A percentile compares a stretch with the other conserved stretches of the same genome.
Conservation (phyloP, 2,797 vertebrate genomes). For the Fringilla coelebs region DNA sequence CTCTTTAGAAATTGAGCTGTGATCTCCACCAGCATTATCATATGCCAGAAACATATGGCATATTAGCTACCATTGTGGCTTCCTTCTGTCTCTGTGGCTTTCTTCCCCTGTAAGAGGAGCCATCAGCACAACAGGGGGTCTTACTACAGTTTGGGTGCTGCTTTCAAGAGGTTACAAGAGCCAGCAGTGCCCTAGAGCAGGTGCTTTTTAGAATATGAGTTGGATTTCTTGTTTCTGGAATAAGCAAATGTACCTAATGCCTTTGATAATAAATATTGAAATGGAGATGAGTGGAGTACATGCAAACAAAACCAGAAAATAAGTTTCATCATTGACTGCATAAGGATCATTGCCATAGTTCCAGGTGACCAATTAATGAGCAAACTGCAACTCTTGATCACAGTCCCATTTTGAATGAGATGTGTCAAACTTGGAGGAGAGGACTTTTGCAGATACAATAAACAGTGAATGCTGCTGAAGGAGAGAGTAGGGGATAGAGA, state of each 20-base stretch:
- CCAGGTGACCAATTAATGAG: background rate
- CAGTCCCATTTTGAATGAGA: background rate
- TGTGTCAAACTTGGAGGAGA: background rate
- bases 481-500: background rate
- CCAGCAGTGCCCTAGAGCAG: background rate
- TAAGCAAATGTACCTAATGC: background rate
- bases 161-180: background rate
- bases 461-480: background rate
- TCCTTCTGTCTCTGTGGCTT: background rate
- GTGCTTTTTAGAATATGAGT: background rate
- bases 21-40: background rate
- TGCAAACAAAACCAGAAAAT: background rate
- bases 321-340: background rate
- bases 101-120: background rate
- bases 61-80: background rate
- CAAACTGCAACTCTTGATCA: background rate
- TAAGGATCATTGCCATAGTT: background rate
- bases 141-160: background rate
- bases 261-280: background rate
- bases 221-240: background rate
- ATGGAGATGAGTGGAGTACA: background rate
- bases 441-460: background rate
- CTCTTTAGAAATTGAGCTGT: background rate
- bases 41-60: background rate
- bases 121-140: background rate